These are phyloP conservation scores for Drosophila busckii DNA, from an alignment of 1,140 invertebrate genomes.

Conservation along the genomic window DNA sequence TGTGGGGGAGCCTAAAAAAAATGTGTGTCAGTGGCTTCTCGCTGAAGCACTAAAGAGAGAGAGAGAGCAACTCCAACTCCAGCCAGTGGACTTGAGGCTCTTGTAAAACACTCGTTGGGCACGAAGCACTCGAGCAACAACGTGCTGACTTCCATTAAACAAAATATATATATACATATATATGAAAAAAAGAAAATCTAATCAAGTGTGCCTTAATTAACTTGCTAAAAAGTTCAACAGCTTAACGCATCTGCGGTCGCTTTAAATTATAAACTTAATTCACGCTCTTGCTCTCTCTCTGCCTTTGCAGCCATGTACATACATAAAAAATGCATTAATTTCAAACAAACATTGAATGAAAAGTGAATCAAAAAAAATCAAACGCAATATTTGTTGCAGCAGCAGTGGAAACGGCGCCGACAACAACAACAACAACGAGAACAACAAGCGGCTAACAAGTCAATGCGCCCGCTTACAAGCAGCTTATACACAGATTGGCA, in stretches of 20 bases:
- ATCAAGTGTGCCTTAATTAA: slow-evolving; percentile 52
- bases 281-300: neutral
- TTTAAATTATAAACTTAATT: neutral
- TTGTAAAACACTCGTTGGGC: slow-evolving; percentile 61
- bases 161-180: too few species aligned
- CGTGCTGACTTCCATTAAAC: slow-evolving; percentile 7
- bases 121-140: slow-evolving; percentile 47
- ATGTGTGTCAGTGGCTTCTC: slow-evolving; percentile 69
- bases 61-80: slow-evolving; percentile 15
- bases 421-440: too few species aligned
- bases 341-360: slow-evolving; percentile 38
- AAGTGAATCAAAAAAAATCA: too few species aligned
- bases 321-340: slow-evolving; percentile 57
- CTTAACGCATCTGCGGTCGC: slow-evolving; percentile 36
- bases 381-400: too few species aligned
- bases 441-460: slow-evolving; percentile 18
- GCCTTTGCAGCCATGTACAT: slow-evolving; percentile 58
- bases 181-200: slow-evolving; percentile 15
- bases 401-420: too few species aligned
- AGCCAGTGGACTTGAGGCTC: slow-evolving; percentile 17
- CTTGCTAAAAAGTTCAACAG: slow-evolving; percentile 31
- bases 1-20: slow-evolving; percentile 44
- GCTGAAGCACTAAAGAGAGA: slow-evolving; percentile 8
- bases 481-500: slow-evolving; percentile 30
- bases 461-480: slow-evolving; percentile 27